Evolutionary conservation across 53 echinoderm and acorn worm species (phyloP), one percentile per base, ranked within the genome.

Genomic region (Mesocentrotus franciscanus): DNA sequence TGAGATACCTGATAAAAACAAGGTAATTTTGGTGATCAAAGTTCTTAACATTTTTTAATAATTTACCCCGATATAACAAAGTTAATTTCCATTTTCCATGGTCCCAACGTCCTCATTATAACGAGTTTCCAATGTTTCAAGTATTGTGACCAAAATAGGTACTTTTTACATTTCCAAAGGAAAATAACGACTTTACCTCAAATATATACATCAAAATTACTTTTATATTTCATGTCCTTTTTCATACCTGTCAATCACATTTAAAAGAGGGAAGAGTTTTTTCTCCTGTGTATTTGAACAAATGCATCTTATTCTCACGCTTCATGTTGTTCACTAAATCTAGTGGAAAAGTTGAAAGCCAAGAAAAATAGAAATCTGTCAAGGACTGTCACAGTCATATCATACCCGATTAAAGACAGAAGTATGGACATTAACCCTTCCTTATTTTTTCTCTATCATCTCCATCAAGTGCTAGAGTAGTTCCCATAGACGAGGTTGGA

Each of bases 231-330:
- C 14, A 27, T 59, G 87, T 24, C 36, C 36, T 36, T 18, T 81
- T 84, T 87, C 87, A 87, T 87, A 87, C 56, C 13, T 87, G 87
- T 58, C 87, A 87, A 87, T 87, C 87, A 87, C 13, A 87, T 56
- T 87, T 29, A 56, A 58, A 58, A 75, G 2, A n/a, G 58, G 58
- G 12, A 87, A 4, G 10, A 27, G 5, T 58, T 85, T 22, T 14
- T 30, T 12, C 87, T 59, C 11, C 58, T 85, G 24, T n/a, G 27
- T 6, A 85, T 58, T 56, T 81, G 81, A 33, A 42, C 29, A 30
- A 35, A 15, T 79, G 15, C 79, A 79, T 39, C 79, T 79, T 39
- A 4, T 11, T 0, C 56, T 85, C 11, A 58, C 58, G 29, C 87
- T 87, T 14, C 11, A 58, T 58, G 3, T 14, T 87, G 32, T 58